These are phyloP conservation scores for Agrotis exclamationis DNA, from an alignment of 2,888 invertebrate genomes.

Conservation along the genomic window DNA sequence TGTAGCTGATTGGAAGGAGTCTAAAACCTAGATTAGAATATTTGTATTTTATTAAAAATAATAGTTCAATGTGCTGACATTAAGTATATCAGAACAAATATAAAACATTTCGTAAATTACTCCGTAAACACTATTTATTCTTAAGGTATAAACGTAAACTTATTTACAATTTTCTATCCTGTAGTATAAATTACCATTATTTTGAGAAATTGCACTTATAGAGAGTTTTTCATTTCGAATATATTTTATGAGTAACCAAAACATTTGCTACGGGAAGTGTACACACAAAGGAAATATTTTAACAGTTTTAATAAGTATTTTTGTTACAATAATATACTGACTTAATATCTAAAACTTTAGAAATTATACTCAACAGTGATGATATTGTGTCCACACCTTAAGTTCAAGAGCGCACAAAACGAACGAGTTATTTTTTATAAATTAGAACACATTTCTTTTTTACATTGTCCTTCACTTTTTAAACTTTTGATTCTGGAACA, in stretches of 20 bases:
- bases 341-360: conserved; percentile 40
- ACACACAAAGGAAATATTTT: conserved; percentile 30
- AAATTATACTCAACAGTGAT: conserved; percentile 25
- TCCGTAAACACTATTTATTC: conserved; percentile 30
- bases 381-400: conserved; percentile 37
- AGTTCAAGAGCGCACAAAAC: conserved; percentile 33
- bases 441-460: conserved; percentile 44
- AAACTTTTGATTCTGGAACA: conserved; percentile 29
- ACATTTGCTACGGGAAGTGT: conserved; percentile 35
- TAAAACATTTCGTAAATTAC: conserved; percentile 36
- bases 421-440: conserved; percentile 39
- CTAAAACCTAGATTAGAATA: conserved; percentile 21
- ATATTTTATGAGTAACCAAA: conserved; percentile 37
- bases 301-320: conserved; percentile 28
- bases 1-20: conserved; percentile 16
- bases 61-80: conserved; percentile 12
- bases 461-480: conserved; percentile 47
- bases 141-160: conserved; percentile 22
- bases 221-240: conserved; percentile 51
- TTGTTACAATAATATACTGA: conserved; percentile 26
- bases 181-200: conserved; percentile 36
- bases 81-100: conserved; percentile 23
- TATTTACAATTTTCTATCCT: conserved; percentile 63
- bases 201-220: conserved; percentile 72
- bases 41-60: conserved; percentile 29